Evolutionary conservation across 1,140 invertebrate genomes (phyloP), one percentile per base, ranked within the genome.

Genomic region (Orius insidiosus): DNA sequence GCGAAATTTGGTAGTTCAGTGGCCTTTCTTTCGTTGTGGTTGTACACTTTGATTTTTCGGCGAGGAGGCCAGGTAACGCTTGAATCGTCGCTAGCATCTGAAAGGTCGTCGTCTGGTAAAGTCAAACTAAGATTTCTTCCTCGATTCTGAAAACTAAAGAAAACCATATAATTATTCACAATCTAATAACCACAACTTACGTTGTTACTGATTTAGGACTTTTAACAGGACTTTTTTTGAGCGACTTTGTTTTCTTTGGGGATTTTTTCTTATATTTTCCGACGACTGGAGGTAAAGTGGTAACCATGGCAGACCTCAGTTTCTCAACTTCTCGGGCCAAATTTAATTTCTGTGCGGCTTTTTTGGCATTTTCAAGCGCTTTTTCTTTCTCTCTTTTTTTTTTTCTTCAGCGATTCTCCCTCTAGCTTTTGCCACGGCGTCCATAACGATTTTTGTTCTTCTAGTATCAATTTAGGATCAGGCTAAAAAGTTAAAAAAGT

Each of bases 41-140:
- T 24, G 24, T 24, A 24, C 3, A 24, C 24, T 24, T 24, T 36
- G 14, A 36, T 5, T 36, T 13, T 36, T 13, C 14, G 14, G 3
- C 46, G 40, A 1, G 46, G 46, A 35, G 46, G 46, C 46, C 46
- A 48, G 6, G 46, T 48, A 5, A 42, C 38, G 18, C 42, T 34
- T 1, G 46, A 48, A 15, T 48, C 46, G 15, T 36, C 45, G 11
- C 45, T 46, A 16, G 35, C 34, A 36, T 46, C 45, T 5, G 11
- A 6, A 30, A 11, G 9, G 1, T 37, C 33, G 6, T 46, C 45
- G 8, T 2, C 33, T 3, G 24, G 24, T 24, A 24, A 24, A 24
- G 24, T 24, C 24, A 24, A 24, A 24, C 24, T 24, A 4, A 24
- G 7, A 24, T 24, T 24, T 24, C 24, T 3, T 24, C 24, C 24